These are phyloP conservation scores for Penaeus indicus DNA, from an alignment of 1,140 invertebrate species.

Conservation along the genomic window DNA sequence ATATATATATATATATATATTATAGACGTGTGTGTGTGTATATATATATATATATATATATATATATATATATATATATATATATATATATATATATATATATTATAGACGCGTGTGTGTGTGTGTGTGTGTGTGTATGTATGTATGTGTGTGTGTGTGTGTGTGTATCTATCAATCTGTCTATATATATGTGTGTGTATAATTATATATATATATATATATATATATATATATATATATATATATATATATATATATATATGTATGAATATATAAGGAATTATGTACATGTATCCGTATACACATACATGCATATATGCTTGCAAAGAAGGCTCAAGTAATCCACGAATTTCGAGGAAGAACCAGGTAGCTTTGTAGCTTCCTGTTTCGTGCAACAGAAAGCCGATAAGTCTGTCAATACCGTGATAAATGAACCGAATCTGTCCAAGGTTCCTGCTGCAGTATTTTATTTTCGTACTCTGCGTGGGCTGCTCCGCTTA, in stretches of 20 bases:
- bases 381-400: background rate
- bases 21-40: too few species aligned
- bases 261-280: conserved; percentile 27
- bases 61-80: conserved; percentile 15
- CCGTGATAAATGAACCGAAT: background rate
- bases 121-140: background rate
- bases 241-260: conserved; percentile 25
- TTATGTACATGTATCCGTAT: background rate
- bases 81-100: conserved; percentile 15
- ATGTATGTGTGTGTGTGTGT: background rate
- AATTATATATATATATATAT: conserved; percentile 15
- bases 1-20: background rate
- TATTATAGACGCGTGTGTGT: background rate
- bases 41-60: background rate
- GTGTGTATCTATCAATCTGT: background rate
- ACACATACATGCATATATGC: background rate
- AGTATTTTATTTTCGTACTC: background rate
- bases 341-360: background rate
- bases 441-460: background rate
- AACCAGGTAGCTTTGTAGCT: background rate
- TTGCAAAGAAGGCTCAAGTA: background rate
- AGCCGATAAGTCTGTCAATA: background rate
- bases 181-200: background rate
- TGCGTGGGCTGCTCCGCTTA: background rate
- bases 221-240: background rate